Evolutionary conservation across 2,888 invertebrate genomes (phyloP).

Genomic region (Trissoscelio sp.): DNA sequence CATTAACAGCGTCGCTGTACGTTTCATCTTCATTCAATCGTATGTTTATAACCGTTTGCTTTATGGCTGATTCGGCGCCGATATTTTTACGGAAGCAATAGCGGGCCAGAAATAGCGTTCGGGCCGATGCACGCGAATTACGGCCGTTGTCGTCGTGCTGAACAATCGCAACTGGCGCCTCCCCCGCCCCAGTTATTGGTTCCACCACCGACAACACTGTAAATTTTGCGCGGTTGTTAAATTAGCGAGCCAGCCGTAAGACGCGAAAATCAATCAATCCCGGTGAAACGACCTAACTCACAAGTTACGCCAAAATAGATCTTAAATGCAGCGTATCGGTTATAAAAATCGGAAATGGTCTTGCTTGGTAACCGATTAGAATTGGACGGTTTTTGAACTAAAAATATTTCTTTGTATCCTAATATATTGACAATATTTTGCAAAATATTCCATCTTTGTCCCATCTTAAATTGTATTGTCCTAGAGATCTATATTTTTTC

Average conservation of each 20-base stretch:
- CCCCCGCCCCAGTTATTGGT: slow-evolving; percentile 56
- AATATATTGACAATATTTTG: no score
- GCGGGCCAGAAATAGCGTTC: slow-evolving; percentile 67
- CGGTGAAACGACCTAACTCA: slow-evolving; percentile 71
- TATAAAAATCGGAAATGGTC: slow-evolving; percentile 32
- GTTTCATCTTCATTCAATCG: slow-evolving; percentile 66
- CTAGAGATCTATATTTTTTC: no score
- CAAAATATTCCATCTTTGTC: no score
- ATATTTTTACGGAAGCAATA: slow-evolving; percentile 69
- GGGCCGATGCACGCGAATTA: slow-evolving; percentile 65
- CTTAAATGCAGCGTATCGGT: slow-evolving; percentile 4
- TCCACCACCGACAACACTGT: slow-evolving; percentile 54
- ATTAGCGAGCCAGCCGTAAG: slow-evolving; percentile 74
- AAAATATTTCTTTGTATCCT: no score
- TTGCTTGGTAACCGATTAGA: slow-evolving; percentile 41
- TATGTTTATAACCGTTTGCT: slow-evolving; percentile 67
- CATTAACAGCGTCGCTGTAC: slow-evolving; percentile 39
- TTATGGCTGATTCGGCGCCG: slow-evolving; percentile 70
- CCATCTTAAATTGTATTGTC: no score
- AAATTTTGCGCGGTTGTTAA: slow-evolving; percentile 75
- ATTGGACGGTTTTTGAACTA: slow-evolving; percentile 1
- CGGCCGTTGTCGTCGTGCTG: slow-evolving; percentile 54
- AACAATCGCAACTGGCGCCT: slow-evolving; percentile 57
- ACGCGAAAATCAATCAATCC: slow-evolving; percentile 80
- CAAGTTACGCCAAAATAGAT: slow-evolving; percentile 71